These are phyloP conservation scores for Muschampia plurimacula DNA, from an alignment of 2,888 invertebrate species.

Conservation along the genomic window DNA sequence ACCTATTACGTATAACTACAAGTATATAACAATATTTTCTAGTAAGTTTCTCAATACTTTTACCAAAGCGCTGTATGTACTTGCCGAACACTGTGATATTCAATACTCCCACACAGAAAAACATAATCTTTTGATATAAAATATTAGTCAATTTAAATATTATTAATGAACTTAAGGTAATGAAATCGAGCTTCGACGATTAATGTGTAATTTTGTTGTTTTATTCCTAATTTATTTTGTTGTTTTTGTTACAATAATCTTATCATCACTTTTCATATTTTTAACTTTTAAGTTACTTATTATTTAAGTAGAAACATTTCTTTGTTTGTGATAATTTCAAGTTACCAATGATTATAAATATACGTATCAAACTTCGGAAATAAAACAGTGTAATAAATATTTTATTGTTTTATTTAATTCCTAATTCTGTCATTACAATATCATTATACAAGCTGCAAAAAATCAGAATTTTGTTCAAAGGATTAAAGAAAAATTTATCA, in stretches of 20 bases:
- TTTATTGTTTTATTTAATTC: conserved; percentile 12
- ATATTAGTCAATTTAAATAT: conserved; percentile 58
- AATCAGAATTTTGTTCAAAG: no score
- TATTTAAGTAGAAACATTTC: conserved; percentile 23
- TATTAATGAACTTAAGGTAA: conserved; percentile 49
- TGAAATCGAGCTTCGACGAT: conserved; percentile 67
- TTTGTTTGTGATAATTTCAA: conserved; percentile 56
- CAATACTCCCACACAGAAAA: conserved; percentile 62
- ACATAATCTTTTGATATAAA: conserved; percentile 55
- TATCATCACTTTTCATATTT: conserved; percentile 47
- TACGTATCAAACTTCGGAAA: conserved; percentile 41
- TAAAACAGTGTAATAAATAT: conserved; percentile 29
- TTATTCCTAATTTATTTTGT: conserved; percentile 45
- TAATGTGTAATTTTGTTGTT: conserved; percentile 40
- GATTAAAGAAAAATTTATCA: no score
- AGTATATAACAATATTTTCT: conserved; percentile 47
- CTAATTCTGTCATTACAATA: not conserved
- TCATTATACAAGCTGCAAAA: no score
- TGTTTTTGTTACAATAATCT: conserved; percentile 46
- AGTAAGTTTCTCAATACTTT: conserved; percentile 43
- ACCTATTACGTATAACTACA: conserved; percentile 42
- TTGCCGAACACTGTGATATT: conserved; percentile 55
- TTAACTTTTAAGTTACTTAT: conserved; percentile 40
- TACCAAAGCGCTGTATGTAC: conserved; percentile 47
- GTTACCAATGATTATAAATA: conserved; percentile 57